Evolutionary conservation across 2,797 vertebrate species (phyloP).

Genomic region (Rhinogobio ventralis): DNA sequence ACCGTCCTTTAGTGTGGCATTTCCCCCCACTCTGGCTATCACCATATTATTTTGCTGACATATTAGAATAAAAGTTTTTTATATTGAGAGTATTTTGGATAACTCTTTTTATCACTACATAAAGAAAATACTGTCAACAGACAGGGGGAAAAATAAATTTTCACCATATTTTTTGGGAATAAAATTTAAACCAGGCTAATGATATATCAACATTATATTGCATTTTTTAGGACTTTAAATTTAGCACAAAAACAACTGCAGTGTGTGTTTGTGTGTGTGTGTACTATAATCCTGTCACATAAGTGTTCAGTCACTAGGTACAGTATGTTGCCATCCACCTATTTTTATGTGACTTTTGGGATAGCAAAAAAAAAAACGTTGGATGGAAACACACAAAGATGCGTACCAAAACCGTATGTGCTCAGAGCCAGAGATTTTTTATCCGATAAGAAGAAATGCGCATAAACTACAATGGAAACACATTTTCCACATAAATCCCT

Average conservation of each 20-base stretch:
- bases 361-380: not conserved
- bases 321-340: not conserved
- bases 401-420: accelerated
- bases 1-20: too few relatives aligned
- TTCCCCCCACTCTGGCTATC: too few relatives aligned
- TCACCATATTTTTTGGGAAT: not conserved
- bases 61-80: not conserved
- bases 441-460: not conserved
- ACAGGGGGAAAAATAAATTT: too few relatives aligned
- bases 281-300: not conserved
- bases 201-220: not conserved
- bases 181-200: not conserved
- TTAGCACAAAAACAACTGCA: too few relatives aligned
- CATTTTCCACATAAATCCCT: not conserved
- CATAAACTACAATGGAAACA: too few relatives aligned
- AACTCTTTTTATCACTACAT: not conserved
- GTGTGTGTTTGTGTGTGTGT: not conserved
- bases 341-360: not conserved
- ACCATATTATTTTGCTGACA: too few relatives aligned
- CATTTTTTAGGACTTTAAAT: too few relatives aligned
- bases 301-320: not conserved
- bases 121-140: not conserved
- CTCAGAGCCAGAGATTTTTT: not conserved
- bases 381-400: not conserved
- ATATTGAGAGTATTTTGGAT: not conserved